Evolutionary conservation across 2,888 invertebrate genomes (phyloP), one percentile per base, ranked within the genome.

Genomic region (Torymus aiolomorphi): DNA sequence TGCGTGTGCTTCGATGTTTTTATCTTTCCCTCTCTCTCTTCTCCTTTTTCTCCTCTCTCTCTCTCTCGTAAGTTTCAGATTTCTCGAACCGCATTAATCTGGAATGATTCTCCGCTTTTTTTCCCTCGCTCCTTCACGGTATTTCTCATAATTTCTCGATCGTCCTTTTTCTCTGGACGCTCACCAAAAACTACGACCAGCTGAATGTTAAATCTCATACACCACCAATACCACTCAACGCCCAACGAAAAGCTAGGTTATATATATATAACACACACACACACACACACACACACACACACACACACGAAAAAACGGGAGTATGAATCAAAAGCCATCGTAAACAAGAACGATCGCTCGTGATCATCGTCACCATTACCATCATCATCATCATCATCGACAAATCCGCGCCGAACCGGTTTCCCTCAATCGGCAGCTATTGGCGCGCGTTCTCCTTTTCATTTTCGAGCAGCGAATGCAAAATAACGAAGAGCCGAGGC

Each of bases 371-470:
- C 42, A 42, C 42, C 42, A 31, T 31, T 31, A 31, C 72, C 66
- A 78, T 69, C 66, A 78, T 69, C 54, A 18, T 73, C 69, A 14
- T 49, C 66, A 66, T 78, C 72, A 72, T 66, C 74, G 78, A 70
- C 51, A 31, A 65, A 61, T 79, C 24, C 65, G 65, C 11, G n/a
- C 11, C n/a, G 42, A 75, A 79, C 79, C 79, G 75, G 75, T 79
- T 79, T 56, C 18, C 66, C 1, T 31, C 52, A 12, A 70, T 77
- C 61, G 61, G 54, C 54, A 66, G 52, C 65, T 42, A 71, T 51
- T 54, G 18, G 18, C 42, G 8, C 42, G 42, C 42, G 42, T 42
- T 42, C 42, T 42, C 42, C 42, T 42, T 42, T 42, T 42, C 42
- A 8, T 42, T 42, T 42, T 42, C 42, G 42, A 42, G 5, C 14